Percentiles rank a stretch among this genome's conserved stretches.
phyloP scores from a whole-genome alignment of 2,797 vertebrate species.

The Melanitta fusca region DNA sequence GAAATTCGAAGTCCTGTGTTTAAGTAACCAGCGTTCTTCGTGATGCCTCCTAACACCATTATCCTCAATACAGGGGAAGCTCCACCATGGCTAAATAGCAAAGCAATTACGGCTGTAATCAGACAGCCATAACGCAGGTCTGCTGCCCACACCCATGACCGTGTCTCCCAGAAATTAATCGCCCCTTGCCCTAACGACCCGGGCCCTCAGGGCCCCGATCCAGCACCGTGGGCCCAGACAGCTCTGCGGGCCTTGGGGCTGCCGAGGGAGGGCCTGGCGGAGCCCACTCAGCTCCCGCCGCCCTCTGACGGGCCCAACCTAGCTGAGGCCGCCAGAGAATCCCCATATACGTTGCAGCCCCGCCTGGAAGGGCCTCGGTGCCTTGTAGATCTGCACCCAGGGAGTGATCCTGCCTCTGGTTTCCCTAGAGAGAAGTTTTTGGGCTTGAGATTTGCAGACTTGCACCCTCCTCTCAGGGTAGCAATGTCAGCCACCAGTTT shows the following conservation, averaged over 20 bases:
- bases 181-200: neutral
- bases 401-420: too few species aligned
- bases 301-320: too few species aligned
- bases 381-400: too few species aligned
- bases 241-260: constrained; percentile 31
- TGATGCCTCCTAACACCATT: neutral
- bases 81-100: neutral
- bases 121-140: neutral
- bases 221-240: constrained; percentile 78
- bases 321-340: too few species aligned
- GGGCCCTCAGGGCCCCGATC: constrained; percentile 15
- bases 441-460: neutral
- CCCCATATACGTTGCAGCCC: too few species aligned
- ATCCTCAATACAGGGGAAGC: neutral
- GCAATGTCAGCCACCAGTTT: neutral
- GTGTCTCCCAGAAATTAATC: constrained; percentile 35
- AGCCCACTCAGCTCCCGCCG: too few species aligned
- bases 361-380: too few species aligned
- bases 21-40: constrained; percentile 41
- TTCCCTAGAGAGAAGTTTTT: too few species aligned
- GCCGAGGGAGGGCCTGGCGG: too few species aligned
- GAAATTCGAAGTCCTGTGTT: constrained; percentile 42
- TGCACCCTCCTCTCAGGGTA: neutral
- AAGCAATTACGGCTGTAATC: constrained; percentile 47
- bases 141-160: neutral